Conservation (phyloP, 2,797 vertebrate species). For the Oreochromis mossambicus region DNA sequence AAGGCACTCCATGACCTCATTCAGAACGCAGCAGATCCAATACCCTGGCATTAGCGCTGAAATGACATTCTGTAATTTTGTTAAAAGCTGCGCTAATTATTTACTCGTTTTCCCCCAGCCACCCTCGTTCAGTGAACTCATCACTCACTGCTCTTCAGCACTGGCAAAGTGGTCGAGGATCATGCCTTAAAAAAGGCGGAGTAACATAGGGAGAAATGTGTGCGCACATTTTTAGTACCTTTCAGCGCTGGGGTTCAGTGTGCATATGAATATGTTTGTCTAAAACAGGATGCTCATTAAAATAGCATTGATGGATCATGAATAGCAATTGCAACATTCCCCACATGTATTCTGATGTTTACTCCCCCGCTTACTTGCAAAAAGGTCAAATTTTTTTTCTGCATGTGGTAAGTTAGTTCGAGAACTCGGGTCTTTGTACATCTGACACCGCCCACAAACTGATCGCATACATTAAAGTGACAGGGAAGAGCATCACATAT, state of each 20-base stretch:
- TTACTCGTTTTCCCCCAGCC: slow-evolving; percentile 5
- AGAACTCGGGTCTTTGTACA: neutral
- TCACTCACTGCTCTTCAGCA: slow-evolving; percentile 20
- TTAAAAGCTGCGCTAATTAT: slow-evolving; percentile 49
- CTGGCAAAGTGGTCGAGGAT: neutral
- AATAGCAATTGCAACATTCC: slow-evolving; percentile 8
- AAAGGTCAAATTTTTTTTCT: neutral
- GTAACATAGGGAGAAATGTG: neutral
- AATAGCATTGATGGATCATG: slow-evolving; percentile 2
- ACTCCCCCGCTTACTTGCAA: neutral
- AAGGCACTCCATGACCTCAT: slow-evolving; percentile 27
- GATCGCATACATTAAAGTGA: neutral
- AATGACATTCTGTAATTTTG: slow-evolving; percentile 40
- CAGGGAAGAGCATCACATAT: neutral
- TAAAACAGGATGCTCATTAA: slow-evolving; percentile 12
- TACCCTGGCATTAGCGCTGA: slow-evolving; percentile 5
- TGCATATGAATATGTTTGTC: neutral
- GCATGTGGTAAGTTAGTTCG: slow-evolving; percentile 22
- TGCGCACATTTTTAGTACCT: neutral
- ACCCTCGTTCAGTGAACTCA: slow-evolving; percentile 36
- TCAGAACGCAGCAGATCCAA: neutral
- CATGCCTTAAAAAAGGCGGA: neutral
- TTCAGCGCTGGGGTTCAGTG: neutral
- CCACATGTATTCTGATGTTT: slow-evolving; percentile 9
- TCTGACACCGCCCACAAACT: neutral